These are phyloP conservation scores for Silurus meridionalis DNA, from an alignment of 2,113 vertebrate species.

Conservation along the genomic window DNA sequence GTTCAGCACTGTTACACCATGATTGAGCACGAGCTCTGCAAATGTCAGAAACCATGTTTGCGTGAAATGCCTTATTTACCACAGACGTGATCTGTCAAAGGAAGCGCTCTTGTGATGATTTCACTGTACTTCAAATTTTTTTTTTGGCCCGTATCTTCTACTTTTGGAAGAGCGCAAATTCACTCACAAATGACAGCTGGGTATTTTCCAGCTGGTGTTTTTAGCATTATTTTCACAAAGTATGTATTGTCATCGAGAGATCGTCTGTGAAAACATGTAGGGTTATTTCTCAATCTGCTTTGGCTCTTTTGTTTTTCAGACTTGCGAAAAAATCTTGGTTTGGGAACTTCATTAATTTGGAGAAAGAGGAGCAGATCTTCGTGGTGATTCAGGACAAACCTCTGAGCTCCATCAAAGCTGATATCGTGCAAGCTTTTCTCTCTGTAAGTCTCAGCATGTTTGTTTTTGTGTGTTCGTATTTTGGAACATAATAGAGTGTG, in stretches of 20 bases:
- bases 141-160: conserved; percentile 4
- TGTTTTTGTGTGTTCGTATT: background rate
- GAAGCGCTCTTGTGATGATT: conserved; percentile 16
- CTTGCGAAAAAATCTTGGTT: conserved; percentile 99
- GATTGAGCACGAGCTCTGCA: conserved; percentile 11
- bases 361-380: conserved; percentile 99
- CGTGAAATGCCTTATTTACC: conserved; percentile 42
- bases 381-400: conserved; percentile 97
- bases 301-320: conserved; percentile 64
- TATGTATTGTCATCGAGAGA: background rate
- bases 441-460: conserved; percentile 77
- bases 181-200: background rate
- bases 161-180: conserved; percentile 3
- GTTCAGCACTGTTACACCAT: background rate
- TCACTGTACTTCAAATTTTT: conserved; percentile 11
- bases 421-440: conserved; percentile 97
- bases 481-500: background rate
- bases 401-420: conserved; percentile 96
- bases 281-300: background rate
- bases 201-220: background rate
- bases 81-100: conserved; percentile 23
- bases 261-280: background rate
- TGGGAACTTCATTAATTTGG: conserved; percentile 95
- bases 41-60: conserved; percentile 39
- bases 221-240: background rate